phyloP scores from a whole-genome alignment of 2,113 vertebrate genomes.

The Psettodes erumei region DNA sequence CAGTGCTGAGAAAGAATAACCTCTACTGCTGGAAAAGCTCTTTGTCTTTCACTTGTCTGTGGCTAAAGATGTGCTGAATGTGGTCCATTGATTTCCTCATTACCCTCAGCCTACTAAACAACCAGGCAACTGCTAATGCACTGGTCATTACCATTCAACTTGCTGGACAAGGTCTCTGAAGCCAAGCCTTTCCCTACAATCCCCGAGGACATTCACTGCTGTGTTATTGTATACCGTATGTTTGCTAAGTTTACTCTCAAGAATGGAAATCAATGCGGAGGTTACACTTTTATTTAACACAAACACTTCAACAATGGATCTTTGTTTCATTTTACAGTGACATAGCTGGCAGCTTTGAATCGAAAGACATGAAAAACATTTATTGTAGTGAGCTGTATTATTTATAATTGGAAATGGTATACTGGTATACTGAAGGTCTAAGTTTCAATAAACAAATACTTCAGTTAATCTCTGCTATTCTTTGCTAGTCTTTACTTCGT shows the following conservation, averaged over 20 bases:
- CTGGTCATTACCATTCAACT: slow-evolving; percentile 74
- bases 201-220: slow-evolving; percentile 33
- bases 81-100: slow-evolving; percentile 82
- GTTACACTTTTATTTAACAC: background rate
- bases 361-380: background rate
- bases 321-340: background rate
- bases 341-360: background rate
- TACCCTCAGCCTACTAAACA: slow-evolving; percentile 83
- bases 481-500: background rate
- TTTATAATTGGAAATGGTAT: too few species aligned
- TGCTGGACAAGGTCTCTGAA: slow-evolving; percentile 47
- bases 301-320: background rate
- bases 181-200: slow-evolving; percentile 36
- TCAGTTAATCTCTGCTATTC: background rate
- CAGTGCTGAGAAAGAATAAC: background rate
- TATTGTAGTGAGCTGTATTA: too few species aligned
- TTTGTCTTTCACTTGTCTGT: slow-evolving; percentile 9
- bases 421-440: too few species aligned
- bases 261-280: slow-evolving; percentile 4
- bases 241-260: slow-evolving; percentile 11
- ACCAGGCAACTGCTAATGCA: slow-evolving; percentile 81
- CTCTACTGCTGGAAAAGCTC: slow-evolving; percentile 19
- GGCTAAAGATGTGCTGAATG: slow-evolving; percentile 68
- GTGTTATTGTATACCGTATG: background rate
- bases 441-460: background rate